Conservation (phyloP, 2,797 vertebrate species). For the Lophius americanus region DNA sequence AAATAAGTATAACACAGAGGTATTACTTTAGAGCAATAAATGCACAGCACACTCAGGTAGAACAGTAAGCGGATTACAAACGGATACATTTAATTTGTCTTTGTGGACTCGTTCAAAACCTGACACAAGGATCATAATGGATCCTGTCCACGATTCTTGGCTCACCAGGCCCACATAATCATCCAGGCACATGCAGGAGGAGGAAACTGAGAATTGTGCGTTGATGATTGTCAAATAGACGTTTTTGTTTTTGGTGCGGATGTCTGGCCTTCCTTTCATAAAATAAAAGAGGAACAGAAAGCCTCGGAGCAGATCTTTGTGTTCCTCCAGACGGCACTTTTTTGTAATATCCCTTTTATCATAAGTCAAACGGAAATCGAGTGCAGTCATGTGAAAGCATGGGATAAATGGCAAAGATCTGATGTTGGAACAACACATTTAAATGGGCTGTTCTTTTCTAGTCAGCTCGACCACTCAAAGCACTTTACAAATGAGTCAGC, state of each 20-base stretch:
- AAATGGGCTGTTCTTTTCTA: too few relatives aligned
- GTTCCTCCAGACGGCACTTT: conserved; percentile 29
- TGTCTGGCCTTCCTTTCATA: conserved; percentile 40
- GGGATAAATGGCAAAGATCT: neutral
- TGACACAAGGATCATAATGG: conserved; percentile 24
- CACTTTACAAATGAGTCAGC: too few relatives aligned
- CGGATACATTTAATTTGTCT: conserved; percentile 4
- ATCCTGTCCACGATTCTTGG: neutral
- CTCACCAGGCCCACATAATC: neutral
- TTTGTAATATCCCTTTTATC: conserved; percentile 15
- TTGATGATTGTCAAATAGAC: neutral
- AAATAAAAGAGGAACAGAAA: conserved; percentile 60
- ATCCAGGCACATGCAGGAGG: neutral
- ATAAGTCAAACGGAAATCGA: neutral
- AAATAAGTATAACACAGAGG: neutral
- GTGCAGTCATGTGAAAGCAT: conserved; percentile 1
- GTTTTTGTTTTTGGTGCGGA: neutral
- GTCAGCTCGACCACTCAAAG: too few relatives aligned
- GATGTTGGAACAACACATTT: neutral
- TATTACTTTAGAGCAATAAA: neutral
- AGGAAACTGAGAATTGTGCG: neutral
- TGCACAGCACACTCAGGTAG: neutral
- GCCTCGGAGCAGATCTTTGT: neutral
- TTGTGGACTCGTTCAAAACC: neutral
- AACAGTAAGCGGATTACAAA: conserved; percentile 3